These are phyloP conservation scores for Drosophila anomalata DNA, from an alignment of 2,888 invertebrate species.

Conservation along the genomic window DNA sequence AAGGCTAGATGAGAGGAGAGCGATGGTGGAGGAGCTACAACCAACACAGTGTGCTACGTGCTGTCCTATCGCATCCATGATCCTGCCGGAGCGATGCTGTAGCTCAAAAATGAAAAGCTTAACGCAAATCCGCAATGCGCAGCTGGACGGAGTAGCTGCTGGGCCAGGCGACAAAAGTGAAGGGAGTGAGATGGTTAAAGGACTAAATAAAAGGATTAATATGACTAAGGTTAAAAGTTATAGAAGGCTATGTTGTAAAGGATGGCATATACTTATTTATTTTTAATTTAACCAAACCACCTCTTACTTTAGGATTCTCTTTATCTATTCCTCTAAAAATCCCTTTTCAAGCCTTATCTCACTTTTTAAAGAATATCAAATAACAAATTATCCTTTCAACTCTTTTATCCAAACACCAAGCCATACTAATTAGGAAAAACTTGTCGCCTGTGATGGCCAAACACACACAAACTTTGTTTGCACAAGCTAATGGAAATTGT, in stretches of 20 bases:
- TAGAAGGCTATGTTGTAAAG: too few species aligned
- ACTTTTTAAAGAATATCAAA: background rate
- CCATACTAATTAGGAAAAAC: slow-evolving; percentile 28
- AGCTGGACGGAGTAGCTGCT: slow-evolving; percentile 54
- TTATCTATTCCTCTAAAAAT: background rate
- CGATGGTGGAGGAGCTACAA: background rate
- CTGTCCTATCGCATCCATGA: slow-evolving; percentile 42
- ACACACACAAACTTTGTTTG: slow-evolving; percentile 73
- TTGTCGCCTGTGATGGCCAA: slow-evolving; percentile 72
- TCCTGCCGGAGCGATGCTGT: slow-evolving; percentile 55
- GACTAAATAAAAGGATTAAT: background rate
- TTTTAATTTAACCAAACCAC: background rate
- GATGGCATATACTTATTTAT: background rate
- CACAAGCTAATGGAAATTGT: slow-evolving; percentile 82
- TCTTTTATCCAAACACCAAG: background rate
- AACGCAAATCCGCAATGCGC: slow-evolving; percentile 71
- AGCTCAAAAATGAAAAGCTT: slow-evolving; percentile 77
- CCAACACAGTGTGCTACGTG: slow-evolving; percentile 39
- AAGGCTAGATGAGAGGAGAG: slow-evolving; percentile 16
- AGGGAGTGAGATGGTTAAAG: background rate
- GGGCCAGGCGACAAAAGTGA: slow-evolving; percentile 57
- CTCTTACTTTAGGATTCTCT: too few species aligned
- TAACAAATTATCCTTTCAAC: background rate
- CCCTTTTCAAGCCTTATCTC: background rate
- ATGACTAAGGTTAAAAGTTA: background rate